Evolutionary conservation across 2,113 vertebrate species (phyloP).

Genomic region (rabbit (Oryctolagus cuniculus)): mOryCun1.1 NC_091436.1:145249001-145249500

Average conservation of each 20-base stretch:
- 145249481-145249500: not conserved
- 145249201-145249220: not conserved
- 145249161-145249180: no score
- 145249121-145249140: no score
- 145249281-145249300: not conserved
- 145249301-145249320: no score
- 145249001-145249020: not conserved
- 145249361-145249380: not conserved
- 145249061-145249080: no score
- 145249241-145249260: not conserved
- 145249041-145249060: not conserved
- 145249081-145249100: no score
- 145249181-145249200: no score
- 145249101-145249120: no score
- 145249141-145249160: no score
- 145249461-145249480: no score
- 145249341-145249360: not conserved
- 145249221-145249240: not conserved
- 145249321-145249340: not conserved
- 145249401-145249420: not conserved
- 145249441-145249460: not conserved
- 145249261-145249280: not conserved
- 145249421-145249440: no score
- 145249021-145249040: not conserved
- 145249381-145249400: not conserved